Evolutionary conservation across 2,113 vertebrate genomes (phyloP).

Genomic region (Hemichromis elongatus): DNA sequence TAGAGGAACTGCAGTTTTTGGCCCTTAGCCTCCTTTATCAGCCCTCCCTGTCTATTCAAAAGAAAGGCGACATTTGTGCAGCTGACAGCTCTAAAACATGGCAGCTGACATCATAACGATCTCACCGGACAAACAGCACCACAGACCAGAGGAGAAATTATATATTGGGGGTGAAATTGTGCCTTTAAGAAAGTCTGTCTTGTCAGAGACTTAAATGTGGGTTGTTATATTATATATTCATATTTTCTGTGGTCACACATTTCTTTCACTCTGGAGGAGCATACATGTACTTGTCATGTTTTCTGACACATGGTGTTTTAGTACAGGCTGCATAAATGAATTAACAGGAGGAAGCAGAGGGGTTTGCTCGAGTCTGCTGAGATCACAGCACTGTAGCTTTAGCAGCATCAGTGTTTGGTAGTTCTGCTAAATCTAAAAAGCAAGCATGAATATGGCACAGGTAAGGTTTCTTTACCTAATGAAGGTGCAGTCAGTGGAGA

Average conservation of each 20-base stretch:
- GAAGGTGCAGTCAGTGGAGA: not conserved
- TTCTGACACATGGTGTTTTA: not conserved
- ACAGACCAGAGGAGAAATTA: not conserved
- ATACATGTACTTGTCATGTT: not conserved
- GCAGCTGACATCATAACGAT: accelerated
- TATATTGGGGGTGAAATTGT: not conserved
- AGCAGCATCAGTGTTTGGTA: not conserved
- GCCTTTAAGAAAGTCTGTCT: not conserved
- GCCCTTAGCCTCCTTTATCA: not conserved
- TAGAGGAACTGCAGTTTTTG: not conserved
- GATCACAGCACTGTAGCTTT: not conserved
- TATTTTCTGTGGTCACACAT: not conserved
- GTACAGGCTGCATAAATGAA: not conserved
- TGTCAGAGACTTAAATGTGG: not conserved
- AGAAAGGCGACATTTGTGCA: not conserved
- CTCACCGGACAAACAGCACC: accelerated
- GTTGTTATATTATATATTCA: no score
- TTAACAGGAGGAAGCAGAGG: not conserved
- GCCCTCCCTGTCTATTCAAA: accelerated
- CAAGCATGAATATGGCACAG: not conserved
- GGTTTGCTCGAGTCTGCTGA: accelerated
- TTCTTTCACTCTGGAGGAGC: not conserved
- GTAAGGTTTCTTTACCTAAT: not conserved
- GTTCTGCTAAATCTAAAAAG: not conserved
- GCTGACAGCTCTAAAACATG: not conserved